Percentiles rank a stretch among this genome's conserved stretches.
These are phyloP conservation scores for Ostrea denselamellosa DNA, from an alignment of 1,140 invertebrate species.

Conservation along the genomic window DNA sequence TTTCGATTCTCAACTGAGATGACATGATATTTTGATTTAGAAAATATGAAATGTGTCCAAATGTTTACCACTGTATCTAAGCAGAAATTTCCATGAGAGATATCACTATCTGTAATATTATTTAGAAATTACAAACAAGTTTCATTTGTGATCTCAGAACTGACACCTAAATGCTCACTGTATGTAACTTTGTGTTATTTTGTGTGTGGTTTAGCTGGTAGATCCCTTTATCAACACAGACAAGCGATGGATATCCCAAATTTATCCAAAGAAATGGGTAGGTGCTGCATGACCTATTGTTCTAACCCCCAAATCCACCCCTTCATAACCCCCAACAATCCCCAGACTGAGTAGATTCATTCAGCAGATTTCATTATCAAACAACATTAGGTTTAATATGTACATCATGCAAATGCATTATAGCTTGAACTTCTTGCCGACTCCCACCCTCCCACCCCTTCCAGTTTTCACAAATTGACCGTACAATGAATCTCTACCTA, in stretches of 20 bases:
- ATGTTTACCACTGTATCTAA: no score
- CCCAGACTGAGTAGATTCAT: neutral
- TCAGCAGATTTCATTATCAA: neutral
- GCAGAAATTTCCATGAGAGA: neutral
- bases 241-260: neutral
- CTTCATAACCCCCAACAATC: neutral
- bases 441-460: no score
- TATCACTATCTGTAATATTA: neutral
- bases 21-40: neutral
- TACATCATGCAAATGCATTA: no score
- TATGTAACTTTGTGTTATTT: constrained; percentile 17
- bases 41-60: no score
- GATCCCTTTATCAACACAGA: constrained; percentile 1
- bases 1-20: neutral
- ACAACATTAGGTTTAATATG: neutral
- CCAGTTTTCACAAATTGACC: no score
- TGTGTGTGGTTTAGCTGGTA: constrained; percentile 31
- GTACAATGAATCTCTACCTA: no score
- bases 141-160: neutral
- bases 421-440: no score
- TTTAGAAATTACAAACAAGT: neutral
- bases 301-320: neutral
- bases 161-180: neutral
- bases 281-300: constrained; percentile 10
- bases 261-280: constrained; percentile 24